phyloP scores from a whole-genome alignment of 2,888 invertebrate genomes.

The Ennomos fuscantarius region DNA sequence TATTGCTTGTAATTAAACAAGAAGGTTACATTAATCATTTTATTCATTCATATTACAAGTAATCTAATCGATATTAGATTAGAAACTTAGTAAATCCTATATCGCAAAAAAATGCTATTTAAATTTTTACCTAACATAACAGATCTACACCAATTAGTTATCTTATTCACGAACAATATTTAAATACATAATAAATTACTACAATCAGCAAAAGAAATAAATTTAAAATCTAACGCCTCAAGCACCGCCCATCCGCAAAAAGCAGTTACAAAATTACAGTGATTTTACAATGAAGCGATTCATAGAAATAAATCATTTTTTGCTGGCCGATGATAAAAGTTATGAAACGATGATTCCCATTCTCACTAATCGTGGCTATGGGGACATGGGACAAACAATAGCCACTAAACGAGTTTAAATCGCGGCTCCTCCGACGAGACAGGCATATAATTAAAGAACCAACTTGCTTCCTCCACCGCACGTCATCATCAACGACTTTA shows the following conservation, averaged over 20 bases:
- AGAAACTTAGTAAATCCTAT: not conserved
- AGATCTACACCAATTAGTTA: too few relatives aligned
- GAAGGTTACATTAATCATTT: constrained; percentile 9
- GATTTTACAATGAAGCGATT: constrained; percentile 28
- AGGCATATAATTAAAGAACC: constrained; percentile 67
- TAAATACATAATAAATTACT: constrained; percentile 36
- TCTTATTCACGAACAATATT: constrained; percentile 8
- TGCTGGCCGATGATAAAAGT: constrained; percentile 18
- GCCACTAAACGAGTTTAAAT: constrained; percentile 77
- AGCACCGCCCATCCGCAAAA: constrained; percentile 34
- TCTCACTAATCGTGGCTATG: constrained; percentile 59
- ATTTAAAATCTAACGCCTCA: constrained; percentile 30
- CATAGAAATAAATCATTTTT: constrained; percentile 34
- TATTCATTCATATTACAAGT: constrained; percentile 17
- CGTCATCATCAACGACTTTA: constrained; percentile 34
- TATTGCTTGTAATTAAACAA: constrained; percentile 5
- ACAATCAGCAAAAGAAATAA: constrained; percentile 30
- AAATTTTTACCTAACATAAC: too few relatives aligned
- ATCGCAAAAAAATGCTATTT: too few relatives aligned
- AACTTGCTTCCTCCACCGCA: constrained; percentile 36
- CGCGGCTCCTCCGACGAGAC: constrained; percentile 70
- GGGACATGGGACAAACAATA: constrained; percentile 62
- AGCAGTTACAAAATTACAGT: constrained; percentile 32
- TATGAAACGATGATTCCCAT: constrained; percentile 19
- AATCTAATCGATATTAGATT: constrained; percentile 7